Percentiles rank a stretch among this genome's conserved stretches.
Conservation (phyloP, 2,888 invertebrate species). For the Drosophila merina region DNA sequence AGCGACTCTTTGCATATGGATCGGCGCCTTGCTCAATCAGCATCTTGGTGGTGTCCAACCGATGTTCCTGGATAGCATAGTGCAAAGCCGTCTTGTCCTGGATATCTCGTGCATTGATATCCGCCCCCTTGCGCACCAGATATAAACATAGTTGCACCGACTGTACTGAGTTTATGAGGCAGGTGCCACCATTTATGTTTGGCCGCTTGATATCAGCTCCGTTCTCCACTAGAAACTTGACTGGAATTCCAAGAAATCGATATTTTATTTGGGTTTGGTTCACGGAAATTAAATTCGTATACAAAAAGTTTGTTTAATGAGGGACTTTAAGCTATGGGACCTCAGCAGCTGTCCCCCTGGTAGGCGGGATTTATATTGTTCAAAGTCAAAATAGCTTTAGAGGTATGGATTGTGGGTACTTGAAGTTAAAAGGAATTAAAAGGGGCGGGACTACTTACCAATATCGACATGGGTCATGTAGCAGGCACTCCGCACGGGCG, state of each 20-base stretch:
- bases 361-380: background rate
- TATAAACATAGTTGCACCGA: conserved; percentile 91
- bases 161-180: conserved; percentile 96
- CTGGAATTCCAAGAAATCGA: conserved; percentile 81
- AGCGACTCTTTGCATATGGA: conserved; percentile 90
- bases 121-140: conserved; percentile 91
- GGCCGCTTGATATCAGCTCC: conserved; percentile 93
- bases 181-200: conserved; percentile 96
- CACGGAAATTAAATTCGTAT: background rate
- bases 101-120: conserved; percentile 93
- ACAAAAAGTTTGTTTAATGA: background rate
- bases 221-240: conserved; percentile 89
- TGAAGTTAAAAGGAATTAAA: too few species aligned
- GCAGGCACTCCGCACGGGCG: conserved; percentile 95
- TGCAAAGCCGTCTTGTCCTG: conserved; percentile 96
- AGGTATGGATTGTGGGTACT: too few species aligned
- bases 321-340: background rate
- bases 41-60: conserved; percentile 92
- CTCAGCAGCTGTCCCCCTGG: background rate
- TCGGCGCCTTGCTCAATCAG: conserved; percentile 92
- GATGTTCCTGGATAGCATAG: conserved; percentile 95
- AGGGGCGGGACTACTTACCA: conserved; percentile 65
- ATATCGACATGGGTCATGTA: conserved; percentile 95
- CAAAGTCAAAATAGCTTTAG: too few species aligned
- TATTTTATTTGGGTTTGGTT: background rate